These are phyloP conservation scores for Catharus bicknelli DNA, from an alignment of 2,113 vertebrate genomes.

Conservation along the genomic window DNA sequence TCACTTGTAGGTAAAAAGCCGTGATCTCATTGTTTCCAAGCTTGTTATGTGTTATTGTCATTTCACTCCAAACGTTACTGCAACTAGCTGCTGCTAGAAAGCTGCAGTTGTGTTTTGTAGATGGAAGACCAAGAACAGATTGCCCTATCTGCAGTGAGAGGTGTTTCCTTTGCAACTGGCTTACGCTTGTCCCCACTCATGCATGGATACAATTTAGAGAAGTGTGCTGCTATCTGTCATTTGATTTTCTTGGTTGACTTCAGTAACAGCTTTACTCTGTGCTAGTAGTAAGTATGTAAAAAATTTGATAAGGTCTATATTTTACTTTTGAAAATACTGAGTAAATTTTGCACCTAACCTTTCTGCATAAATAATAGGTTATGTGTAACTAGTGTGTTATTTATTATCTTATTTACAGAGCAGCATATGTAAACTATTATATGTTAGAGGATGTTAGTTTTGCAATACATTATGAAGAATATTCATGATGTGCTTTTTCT, in stretches of 20 bases:
- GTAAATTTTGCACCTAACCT: background rate
- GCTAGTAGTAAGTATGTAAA: background rate
- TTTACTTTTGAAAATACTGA: background rate
- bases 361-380: background rate
- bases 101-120: background rate
- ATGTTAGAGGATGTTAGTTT: background rate
- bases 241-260: background rate
- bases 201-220: background rate
- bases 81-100: background rate
- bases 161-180: background rate
- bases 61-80: background rate
- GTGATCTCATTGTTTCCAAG: background rate
- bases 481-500: background rate
- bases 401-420: background rate
- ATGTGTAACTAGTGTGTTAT: background rate
- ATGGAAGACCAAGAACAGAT: background rate
- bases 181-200: fast-evolving
- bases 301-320: background rate
- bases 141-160: background rate
- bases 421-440: background rate
- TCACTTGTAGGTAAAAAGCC: background rate
- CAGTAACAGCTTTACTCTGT: background rate
- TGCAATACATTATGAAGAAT: background rate
- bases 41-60: background rate
- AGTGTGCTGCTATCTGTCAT: background rate